Conservation (phyloP, 1,140 invertebrate genomes). For the Drosophila sp. region DNA sequence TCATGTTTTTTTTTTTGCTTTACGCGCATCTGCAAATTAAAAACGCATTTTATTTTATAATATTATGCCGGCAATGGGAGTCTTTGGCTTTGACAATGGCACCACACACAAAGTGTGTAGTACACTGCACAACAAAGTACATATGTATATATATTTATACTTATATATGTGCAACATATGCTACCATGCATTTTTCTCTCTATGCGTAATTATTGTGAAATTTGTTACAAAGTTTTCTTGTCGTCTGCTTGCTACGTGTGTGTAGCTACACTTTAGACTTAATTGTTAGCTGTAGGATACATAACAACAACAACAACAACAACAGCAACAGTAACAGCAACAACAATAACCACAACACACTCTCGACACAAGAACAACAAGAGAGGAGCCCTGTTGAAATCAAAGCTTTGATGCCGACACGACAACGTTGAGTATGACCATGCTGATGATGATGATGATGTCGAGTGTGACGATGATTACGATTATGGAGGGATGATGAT, state of each 20-base stretch:
- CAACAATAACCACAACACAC: conserved; percentile 67
- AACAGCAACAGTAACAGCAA: conserved; percentile 5
- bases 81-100: conserved; percentile 69
- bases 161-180: conserved; percentile 33
- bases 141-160: background rate
- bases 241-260: conserved; percentile 50
- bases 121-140: conserved; percentile 27
- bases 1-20: conserved; percentile 39
- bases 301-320: conserved; percentile 41
- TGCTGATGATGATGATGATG: conserved; percentile 11
- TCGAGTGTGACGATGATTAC: conserved; percentile 23
- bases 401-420: conserved; percentile 81
- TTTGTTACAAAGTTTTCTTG: conserved; percentile 58
- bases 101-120: conserved; percentile 36
- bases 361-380: conserved; percentile 61
- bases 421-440: conserved; percentile 23
- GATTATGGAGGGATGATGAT: conserved; percentile 21
- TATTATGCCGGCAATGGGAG: conserved; percentile 24
- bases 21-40: conserved; percentile 83
- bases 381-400: conserved; percentile 72
- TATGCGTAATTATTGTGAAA: conserved; percentile 65
- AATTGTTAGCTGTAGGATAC: conserved; percentile 80
- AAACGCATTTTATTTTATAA: conserved; percentile 82
- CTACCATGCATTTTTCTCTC: conserved; percentile 27
- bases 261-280: conserved; percentile 70